A percentile compares a stretch with the other conserved stretches of the same genome.
Conservation (phyloP, 2,888 invertebrate genomes). For the Mythimna vitellina region DNA sequence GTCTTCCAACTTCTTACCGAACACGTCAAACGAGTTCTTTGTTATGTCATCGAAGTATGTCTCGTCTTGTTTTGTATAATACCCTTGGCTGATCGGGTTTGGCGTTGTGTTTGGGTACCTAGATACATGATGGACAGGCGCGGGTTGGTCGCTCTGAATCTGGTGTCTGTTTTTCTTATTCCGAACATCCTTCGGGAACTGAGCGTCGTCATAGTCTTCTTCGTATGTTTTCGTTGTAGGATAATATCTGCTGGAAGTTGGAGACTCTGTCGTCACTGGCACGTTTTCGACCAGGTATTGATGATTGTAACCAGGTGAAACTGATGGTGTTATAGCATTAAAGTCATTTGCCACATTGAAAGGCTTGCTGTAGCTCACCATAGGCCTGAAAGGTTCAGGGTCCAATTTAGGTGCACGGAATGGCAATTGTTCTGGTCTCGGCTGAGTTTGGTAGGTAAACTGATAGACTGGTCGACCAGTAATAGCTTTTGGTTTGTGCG, state of each 20-base stretch:
- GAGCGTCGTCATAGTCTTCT: conserved; percentile 85
- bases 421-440: conserved; percentile 84
- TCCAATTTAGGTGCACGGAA: conserved; percentile 90
- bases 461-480: conserved; percentile 92
- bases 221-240: conserved; percentile 86
- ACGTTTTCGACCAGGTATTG: conserved; percentile 87
- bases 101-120: conserved; percentile 87
- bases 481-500: conserved; percentile 87
- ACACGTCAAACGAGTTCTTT: conserved; percentile 93
- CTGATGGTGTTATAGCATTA: conserved; percentile 83
- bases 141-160: conserved; percentile 81
- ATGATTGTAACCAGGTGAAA: conserved; percentile 82
- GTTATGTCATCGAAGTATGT: conserved; percentile 93
- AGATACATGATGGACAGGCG: conserved; percentile 75
- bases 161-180: conserved; percentile 80
- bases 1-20: conserved; percentile 92
- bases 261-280: conserved; percentile 88
- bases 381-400: conserved; percentile 92
- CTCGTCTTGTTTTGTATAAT: conserved; percentile 93
- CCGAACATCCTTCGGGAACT: conserved; percentile 75
- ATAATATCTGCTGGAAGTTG: conserved; percentile 88
- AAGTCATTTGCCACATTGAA: conserved; percentile 86
- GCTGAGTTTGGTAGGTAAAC: conserved; percentile 93
- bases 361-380: conserved; percentile 91
- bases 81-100: conserved; percentile 91